Base-by-base conservation (phyloP, 2,888 invertebrate genomes). In the Nebria brevicollis region DNA sequence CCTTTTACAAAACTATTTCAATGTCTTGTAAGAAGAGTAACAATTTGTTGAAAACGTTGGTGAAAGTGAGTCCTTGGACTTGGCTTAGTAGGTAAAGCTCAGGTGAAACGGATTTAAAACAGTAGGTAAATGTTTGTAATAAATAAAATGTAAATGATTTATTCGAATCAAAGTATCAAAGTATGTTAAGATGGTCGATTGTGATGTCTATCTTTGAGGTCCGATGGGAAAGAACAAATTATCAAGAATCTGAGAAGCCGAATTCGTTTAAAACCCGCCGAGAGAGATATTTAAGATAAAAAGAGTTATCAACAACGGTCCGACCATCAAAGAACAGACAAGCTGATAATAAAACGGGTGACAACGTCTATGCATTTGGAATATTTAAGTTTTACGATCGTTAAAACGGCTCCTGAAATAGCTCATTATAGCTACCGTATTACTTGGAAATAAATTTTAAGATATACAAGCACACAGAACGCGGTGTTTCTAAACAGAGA, bases 361-460 rank as follows among this genome's bases (percentile, higher is more conserved):
- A 73, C 73, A 72, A 41, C 72, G 72, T 72, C 41, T 72, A n/a
- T 72, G 25, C 72, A 72, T 72, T 72, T n/a, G 73, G 43, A 73
- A 73, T 73, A 73, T 73, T 73, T 73, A 34, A 73, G 43, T 73
- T 73, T 72, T 42, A 73, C 73, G 73, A 73, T 73, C 73, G 73
- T 13, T 41, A 41, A 73, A 73, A 15, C 42, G 15, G 73, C 42
- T 73, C 10, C 26, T 73, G 41, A 73, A 73, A 43, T 41, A 73
- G 3, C 73, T 73, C 41, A 73, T 73, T 73, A 26, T 68, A 15
- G 73, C 73, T 73, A 73, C 73, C 73, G 73, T 73, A 73, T 73
- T 73, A 73, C 73, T 73, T 73, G 73, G 73, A 73, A 73, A 42
- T 41, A 41, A 26, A 42, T 41, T 73, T 73, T 11, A 26, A 8